Base-by-base conservation (phyloP, 1,140 invertebrate genomes). In the Sminthurides bifidus region DNA sequence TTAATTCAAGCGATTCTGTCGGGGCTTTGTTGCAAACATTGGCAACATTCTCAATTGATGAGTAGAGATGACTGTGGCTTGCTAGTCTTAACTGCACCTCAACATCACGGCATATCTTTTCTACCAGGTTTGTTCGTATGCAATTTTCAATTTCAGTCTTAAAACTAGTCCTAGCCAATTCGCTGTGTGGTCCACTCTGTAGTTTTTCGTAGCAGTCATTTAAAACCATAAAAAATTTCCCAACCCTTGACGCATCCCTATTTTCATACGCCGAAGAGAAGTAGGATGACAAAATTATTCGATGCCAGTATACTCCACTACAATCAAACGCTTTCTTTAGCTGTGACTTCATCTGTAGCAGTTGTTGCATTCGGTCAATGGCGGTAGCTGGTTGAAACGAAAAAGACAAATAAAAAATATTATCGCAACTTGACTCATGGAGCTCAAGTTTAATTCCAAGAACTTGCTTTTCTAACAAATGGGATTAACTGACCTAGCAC, bases 21-120 rank as follows among this genome's bases (percentile, higher is more conserved):
- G 38, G 23, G 23, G 23, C n/a, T n/a, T 41, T 41, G 17, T 4
- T 8, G 38, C 5, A 6, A 41, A 41, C 23, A 8, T 41, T 5
- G 4, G 5, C 89, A 83, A 2, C 15, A n/a, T 26, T 33, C 10
- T 45, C 27, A 40, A 91, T 70, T n/a, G n/a, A n/a, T n/a, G n/a
- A n/a, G 65, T 92, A 84, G 26, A 97, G 76, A 73, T 95, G 90
- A 1, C 85, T 80, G 73, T 96, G 89, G 21, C 87, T 90, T 58
- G 89, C 84, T 8, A 96, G 72, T 37, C 93, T 78, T 31, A 97
- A 74, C 70, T 92, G 87, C 2, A 82, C 92, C 74, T 98, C 93
- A 59, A 96, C 83, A 63, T 85, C 81, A 57, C 82, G 81, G 68
- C 87, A 90, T 19, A 92, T 71, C 26, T 83, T 83, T 61, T 84